Evolutionary conservation across 2,113 vertebrate genomes (phyloP), one percentile per base, ranked within the genome.

Genomic region (Xyrauchen texanus): DNA sequence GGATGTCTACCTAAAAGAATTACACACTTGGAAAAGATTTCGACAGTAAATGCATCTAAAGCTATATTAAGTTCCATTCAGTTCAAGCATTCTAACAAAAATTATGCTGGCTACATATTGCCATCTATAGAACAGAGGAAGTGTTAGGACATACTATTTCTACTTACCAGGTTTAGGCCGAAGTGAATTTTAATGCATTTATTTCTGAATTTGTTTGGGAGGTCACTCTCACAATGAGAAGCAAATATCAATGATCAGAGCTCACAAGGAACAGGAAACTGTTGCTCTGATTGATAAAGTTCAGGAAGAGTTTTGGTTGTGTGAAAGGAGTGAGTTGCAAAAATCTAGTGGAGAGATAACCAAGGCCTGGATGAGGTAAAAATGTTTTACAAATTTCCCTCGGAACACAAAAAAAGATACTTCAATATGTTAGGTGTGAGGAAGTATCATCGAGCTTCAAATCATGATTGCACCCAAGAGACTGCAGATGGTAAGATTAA

Each of bases 261-360:
- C 10, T 73, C 58, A 10, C 7, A 71, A 21, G 10, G 21, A 71
- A 57, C 67, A 51, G 51, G 68, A 71, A 34, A 57, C 21, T 34
- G 21, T 34, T 34, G 21, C 21, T n/a, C n/a, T n/a, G n/a, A n/a
- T n/a, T n/a, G n/a, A n/a, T n/a, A n/a, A n/a, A n/a, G n/a, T n/a
- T n/a, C 58, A 51, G 44, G n/a, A 10, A 47, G 44, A 16, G 9
- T 51, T 74, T 75, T 34, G 16, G 60, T 75, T 52, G 72, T 75
- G 60, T 15, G 62, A 46, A 63, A 51, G 72, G 15, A 46, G 72
- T 15, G 10, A 16, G 46, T 51, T 63, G 16, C 45, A 74, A 45
- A 46, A 3, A 46, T 16, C 62, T 13, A 51, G 42, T 75, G 47
- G 60, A 75, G 47, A 52, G 60, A 75, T 63, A 75, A 75, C 58